Conservation (phyloP, 2,797 vertebrate species). For the Crocidura indochinensis region DNA sequence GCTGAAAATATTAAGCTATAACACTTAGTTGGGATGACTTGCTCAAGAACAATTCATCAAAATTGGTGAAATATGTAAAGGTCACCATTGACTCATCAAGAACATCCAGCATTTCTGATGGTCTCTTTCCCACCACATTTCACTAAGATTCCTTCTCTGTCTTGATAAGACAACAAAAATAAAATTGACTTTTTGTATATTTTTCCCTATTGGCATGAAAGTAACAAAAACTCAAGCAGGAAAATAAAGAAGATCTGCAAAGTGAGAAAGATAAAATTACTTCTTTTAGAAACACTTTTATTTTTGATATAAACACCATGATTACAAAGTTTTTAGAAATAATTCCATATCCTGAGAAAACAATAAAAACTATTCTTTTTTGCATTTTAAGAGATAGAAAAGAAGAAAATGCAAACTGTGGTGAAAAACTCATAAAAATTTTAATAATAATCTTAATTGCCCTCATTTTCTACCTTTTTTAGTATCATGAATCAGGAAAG, state of each 20-base stretch:
- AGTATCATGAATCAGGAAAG: slow-evolving; percentile 52
- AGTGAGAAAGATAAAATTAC: slow-evolving; percentile 83
- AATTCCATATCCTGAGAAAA: slow-evolving; percentile 68
- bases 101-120: slow-evolving; percentile 23
- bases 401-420: slow-evolving; percentile 59
- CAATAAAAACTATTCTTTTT: slow-evolving; percentile 80
- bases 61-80: slow-evolving; percentile 40
- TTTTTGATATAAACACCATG: too few relatives aligned
- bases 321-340: too few relatives aligned
- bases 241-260: slow-evolving; percentile 77
- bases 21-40: background rate
- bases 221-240: slow-evolving; percentile 68
- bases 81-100: slow-evolving; percentile 12
- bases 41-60: slow-evolving; percentile 21
- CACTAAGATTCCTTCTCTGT: background rate
- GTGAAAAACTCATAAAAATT: slow-evolving; percentile 62
- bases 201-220: slow-evolving; percentile 41
- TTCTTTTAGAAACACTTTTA: slow-evolving; percentile 69
- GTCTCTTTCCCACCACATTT: background rate
- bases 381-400: slow-evolving; percentile 69
- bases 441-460: slow-evolving; percentile 79
- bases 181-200: slow-evolving; percentile 58
- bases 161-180: slow-evolving; percentile 37
- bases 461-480: slow-evolving; percentile 72
- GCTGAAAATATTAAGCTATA: background rate